Evolutionary conservation across 2,888 invertebrate species (phyloP).

Genomic region (Himalopsyche anomala): DNA sequence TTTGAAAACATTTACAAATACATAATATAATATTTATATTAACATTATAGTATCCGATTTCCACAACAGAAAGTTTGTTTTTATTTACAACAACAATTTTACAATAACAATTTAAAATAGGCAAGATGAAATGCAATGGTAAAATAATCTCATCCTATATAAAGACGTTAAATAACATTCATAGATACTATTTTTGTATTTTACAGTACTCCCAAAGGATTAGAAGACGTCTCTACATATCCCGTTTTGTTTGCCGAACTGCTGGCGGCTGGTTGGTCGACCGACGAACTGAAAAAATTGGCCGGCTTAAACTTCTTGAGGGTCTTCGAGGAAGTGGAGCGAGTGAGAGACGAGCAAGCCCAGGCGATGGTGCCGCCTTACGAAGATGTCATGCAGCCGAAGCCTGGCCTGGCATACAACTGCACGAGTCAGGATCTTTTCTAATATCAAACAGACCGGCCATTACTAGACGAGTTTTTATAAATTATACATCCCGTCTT

Average conservation of each 20-base stretch:
- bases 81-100: too few relatives aligned
- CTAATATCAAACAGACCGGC: conserved; percentile 45
- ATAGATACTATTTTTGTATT: conserved; percentile 56
- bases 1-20: too few relatives aligned
- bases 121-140: too few relatives aligned
- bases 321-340: conserved; percentile 74
- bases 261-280: conserved; percentile 80
- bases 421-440: conserved; percentile 74
- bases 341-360: conserved; percentile 71
- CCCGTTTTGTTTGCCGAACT: conserved; percentile 81
- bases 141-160: too few relatives aligned
- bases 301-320: conserved; percentile 81
- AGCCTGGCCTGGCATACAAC: conserved; percentile 73
- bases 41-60: too few relatives aligned
- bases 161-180: not conserved
- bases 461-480: not conserved
- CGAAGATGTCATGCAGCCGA: conserved; percentile 75
- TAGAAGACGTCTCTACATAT: conserved; percentile 82
- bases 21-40: too few relatives aligned
- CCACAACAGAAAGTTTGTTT: too few relatives aligned
- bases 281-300: conserved; percentile 80
- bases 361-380: conserved; percentile 76
- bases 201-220: conserved; percentile 81
- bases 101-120: too few relatives aligned
- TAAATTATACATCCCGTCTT: not conserved